These are phyloP conservation scores for Drosophila lacertosa DNA, from an alignment of 1,140 invertebrate genomes.

Conservation along the genomic window DNA sequence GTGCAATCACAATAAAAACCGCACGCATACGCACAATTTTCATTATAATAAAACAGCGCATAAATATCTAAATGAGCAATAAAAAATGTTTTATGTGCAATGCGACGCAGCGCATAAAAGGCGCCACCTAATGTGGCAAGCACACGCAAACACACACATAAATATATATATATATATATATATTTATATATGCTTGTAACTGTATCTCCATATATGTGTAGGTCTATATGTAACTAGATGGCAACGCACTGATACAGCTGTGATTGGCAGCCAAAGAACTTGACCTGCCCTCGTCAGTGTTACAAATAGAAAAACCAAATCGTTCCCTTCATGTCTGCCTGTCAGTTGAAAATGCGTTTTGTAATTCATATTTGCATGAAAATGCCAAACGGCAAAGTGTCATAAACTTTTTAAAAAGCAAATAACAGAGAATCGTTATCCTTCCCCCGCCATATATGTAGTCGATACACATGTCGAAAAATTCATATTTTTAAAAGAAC, in stretches of 20 bases:
- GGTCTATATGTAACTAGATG: constrained; percentile 15
- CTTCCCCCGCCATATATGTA: too few relatives aligned
- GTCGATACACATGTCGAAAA: constrained; percentile 42
- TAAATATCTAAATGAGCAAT: constrained; percentile 83
- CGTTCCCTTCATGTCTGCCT: not conserved
- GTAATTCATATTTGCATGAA: constrained; percentile 71
- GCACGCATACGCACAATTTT: constrained; percentile 80
- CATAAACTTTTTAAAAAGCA: constrained; percentile 67
- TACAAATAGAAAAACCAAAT: too few relatives aligned
- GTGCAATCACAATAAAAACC: constrained; percentile 81
- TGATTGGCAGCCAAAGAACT: constrained; percentile 66
- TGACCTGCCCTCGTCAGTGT: constrained; percentile 62
- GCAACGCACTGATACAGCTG: constrained; percentile 37
- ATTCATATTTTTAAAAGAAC: constrained; percentile 44
- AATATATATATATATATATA: constrained; percentile 21
- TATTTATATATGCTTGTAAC: not conserved
- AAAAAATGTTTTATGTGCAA: constrained; percentile 82
- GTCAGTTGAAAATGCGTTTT: constrained; percentile 64
- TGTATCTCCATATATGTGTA: too few relatives aligned
- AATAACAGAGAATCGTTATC: constrained; percentile 29
- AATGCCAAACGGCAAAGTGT: constrained; percentile 57
- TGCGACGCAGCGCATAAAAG: constrained; percentile 60
- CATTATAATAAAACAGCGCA: constrained; percentile 81
- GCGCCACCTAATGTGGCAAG: constrained; percentile 24
- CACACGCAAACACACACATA: constrained; percentile 17